phyloP scores from a whole-genome alignment of 2,797 vertebrate species.

The Micrastur ruficollis region DNA sequence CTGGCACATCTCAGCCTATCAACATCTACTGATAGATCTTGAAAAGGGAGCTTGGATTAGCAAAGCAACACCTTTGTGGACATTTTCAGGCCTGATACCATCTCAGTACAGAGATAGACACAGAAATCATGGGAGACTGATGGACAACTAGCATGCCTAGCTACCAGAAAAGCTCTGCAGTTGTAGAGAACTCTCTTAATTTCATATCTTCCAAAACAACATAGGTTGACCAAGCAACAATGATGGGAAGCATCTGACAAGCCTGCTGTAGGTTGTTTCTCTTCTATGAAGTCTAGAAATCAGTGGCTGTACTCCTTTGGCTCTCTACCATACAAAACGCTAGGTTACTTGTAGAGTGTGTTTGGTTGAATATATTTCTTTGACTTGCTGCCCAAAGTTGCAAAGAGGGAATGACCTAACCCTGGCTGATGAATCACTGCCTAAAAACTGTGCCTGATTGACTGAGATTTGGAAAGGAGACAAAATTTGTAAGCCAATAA shows the following conservation, averaged over 20 bases:
- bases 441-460: background rate
- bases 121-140: background rate
- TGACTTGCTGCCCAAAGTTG: background rate
- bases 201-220: background rate
- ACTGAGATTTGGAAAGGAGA: background rate
- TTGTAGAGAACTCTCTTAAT: background rate
- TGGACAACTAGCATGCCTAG: background rate
- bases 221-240: background rate
- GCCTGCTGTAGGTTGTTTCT: background rate
- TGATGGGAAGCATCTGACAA: background rate
- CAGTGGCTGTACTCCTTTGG: background rate
- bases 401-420: background rate
- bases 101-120: background rate
- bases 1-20: background rate
- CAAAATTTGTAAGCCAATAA: background rate
- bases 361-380: background rate
- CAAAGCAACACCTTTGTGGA: background rate
- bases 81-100: background rate
- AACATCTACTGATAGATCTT: background rate
- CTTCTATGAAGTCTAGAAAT: background rate
- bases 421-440: background rate
- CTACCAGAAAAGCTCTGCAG: background rate
- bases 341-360: background rate
- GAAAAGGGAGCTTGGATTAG: background rate
- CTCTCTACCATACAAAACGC: background rate